These are phyloP conservation scores for Chaetorhynchus papuensis DNA, from an alignment of 2,113 vertebrate species.

Conservation along the genomic window DNA sequence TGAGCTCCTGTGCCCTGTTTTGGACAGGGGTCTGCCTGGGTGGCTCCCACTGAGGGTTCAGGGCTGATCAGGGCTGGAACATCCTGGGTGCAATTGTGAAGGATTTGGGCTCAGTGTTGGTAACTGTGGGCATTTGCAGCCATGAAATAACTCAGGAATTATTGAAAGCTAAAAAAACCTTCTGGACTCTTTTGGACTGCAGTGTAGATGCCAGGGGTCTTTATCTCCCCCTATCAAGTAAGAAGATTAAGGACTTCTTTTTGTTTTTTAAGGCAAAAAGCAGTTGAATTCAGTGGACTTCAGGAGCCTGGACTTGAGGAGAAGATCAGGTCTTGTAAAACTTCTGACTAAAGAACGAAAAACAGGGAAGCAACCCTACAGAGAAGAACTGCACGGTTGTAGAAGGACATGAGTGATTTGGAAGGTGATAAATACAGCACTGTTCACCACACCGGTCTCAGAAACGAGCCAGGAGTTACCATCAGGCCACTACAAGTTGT, in stretches of 20 bases:
- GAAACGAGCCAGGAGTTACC: background rate
- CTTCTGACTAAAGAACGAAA: background rate
- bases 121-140: background rate
- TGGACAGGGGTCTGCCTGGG: background rate
- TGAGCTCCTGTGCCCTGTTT: background rate
- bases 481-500: too few relatives aligned
- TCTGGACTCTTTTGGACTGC: background rate
- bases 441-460: background rate
- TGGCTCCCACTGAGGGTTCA: background rate
- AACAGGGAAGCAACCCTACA: background rate
- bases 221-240: background rate
- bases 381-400: background rate
- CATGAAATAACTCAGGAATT: background rate
- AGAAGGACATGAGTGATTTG: background rate
- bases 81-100: background rate
- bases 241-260: background rate
- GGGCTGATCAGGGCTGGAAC: background rate
- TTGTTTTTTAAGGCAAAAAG: background rate
- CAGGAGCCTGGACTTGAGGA: background rate
- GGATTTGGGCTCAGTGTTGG: background rate
- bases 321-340: background rate
- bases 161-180: background rate
- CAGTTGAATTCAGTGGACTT: background rate
- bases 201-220: background rate
- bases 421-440: background rate